phyloP scores from a whole-genome alignment of 2,888 invertebrate genomes.

The Dryobotodes eremita region DNA sequence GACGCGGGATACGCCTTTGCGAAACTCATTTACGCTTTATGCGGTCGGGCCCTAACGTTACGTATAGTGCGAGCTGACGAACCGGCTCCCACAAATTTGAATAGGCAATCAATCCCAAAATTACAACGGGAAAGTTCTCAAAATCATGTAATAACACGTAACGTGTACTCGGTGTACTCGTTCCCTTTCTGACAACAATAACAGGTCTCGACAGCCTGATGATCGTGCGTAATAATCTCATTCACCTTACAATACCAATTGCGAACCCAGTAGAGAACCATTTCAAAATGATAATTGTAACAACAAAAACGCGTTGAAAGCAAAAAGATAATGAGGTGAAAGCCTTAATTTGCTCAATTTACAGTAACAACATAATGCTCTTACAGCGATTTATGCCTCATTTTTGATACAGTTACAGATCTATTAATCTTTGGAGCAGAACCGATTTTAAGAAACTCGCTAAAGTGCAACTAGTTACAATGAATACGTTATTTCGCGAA shows the following conservation, averaged over 20 bases:
- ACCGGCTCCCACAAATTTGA: slow-evolving; percentile 62
- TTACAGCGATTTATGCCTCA: slow-evolving; percentile 32
- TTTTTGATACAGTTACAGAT: slow-evolving; percentile 50
- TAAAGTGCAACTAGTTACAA: slow-evolving; percentile 36
- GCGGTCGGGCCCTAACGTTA: slow-evolving; percentile 67
- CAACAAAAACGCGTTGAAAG: slow-evolving; percentile 51
- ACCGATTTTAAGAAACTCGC: slow-evolving; percentile 40
- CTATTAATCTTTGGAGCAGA: slow-evolving; percentile 46
- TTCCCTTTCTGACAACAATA: slow-evolving; percentile 51
- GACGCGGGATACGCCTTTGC: slow-evolving; percentile 73
- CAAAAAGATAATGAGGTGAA: slow-evolving; percentile 46
- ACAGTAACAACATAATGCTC: slow-evolving; percentile 39
- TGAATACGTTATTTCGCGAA: slow-evolving; percentile 60
- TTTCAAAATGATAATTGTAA: slow-evolving; percentile 56
- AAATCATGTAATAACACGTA: slow-evolving; percentile 56
- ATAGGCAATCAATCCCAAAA: slow-evolving; percentile 65
- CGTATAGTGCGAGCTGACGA: slow-evolving; percentile 47
- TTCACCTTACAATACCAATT: slow-evolving; percentile 44
- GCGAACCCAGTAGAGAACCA: slow-evolving; percentile 24
- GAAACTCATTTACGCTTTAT: slow-evolving; percentile 79
- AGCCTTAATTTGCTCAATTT: slow-evolving; percentile 51
- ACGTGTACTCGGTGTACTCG: slow-evolving; percentile 31
- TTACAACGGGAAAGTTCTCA: slow-evolving; percentile 54
- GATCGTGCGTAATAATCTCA: slow-evolving; percentile 62
- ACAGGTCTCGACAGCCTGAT: slow-evolving; percentile 50